Conservation (phyloP, 2,888 invertebrate species). For the Philaethria dido region DNA sequence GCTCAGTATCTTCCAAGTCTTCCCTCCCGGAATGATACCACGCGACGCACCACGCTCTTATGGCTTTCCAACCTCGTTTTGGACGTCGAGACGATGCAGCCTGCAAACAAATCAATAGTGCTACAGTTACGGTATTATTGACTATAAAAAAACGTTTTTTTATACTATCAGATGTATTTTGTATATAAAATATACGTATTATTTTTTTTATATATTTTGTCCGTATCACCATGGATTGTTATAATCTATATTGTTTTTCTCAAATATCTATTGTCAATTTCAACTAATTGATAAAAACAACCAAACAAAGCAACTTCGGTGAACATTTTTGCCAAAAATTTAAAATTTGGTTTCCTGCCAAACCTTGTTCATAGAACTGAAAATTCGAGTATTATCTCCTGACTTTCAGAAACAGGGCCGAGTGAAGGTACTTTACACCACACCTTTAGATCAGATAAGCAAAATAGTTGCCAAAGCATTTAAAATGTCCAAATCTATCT, state of each 20-base stretch:
- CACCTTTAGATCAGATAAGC: slow-evolving; percentile 38
- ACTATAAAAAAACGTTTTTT: background rate
- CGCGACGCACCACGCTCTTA: slow-evolving; percentile 92
- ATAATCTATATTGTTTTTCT: background rate
- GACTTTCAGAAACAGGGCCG: slow-evolving; percentile 12
- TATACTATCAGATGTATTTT: too few relatives aligned
- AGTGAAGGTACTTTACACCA: slow-evolving; percentile 28
- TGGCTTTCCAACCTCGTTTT: slow-evolving; percentile 78
- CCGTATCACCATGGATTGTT: too few relatives aligned
- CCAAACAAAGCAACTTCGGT: background rate
- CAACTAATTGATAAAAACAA: background rate
- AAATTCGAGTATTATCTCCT: slow-evolving; percentile 16
- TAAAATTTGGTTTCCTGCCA: slow-evolving; percentile 26
- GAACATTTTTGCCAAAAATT: background rate
- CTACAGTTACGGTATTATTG: background rate
- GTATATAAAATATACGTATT: too few relatives aligned
- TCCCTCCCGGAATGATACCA: slow-evolving; percentile 96
- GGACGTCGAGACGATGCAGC: slow-evolving; percentile 55
- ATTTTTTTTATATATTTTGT: background rate
- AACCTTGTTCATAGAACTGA: slow-evolving; percentile 14
- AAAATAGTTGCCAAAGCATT: slow-evolving; percentile 39
- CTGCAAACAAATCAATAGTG: slow-evolving; percentile 46
- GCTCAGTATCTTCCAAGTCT: slow-evolving; percentile 90
- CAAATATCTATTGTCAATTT: background rate
- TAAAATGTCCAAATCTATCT: slow-evolving; percentile 36